Percentiles rank a stretch among this genome's conserved stretches.
Conservation (phyloP, 2,797 vertebrate genomes). For the Helarctos malayanus region DNA sequence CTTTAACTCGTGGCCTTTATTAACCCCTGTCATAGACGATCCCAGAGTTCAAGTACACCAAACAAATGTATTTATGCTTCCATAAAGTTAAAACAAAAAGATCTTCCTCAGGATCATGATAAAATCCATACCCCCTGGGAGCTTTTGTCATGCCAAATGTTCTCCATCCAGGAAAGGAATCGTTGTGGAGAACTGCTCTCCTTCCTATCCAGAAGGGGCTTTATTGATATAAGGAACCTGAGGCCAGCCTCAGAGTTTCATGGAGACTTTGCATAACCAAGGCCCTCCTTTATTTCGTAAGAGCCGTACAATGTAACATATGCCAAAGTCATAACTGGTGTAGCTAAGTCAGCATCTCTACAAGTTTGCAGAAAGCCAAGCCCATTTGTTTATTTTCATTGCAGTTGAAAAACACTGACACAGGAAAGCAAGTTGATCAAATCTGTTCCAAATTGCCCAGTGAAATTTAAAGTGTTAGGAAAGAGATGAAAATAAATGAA, state of each 20-base stretch:
- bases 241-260: not conserved
- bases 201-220: not conserved
- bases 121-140: not conserved
- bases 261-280: slow-evolving; percentile 26
- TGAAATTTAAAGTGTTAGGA: slow-evolving; percentile 72
- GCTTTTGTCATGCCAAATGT: not conserved
- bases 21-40: not conserved
- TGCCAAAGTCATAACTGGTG: not conserved
- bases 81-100: slow-evolving; percentile 25
- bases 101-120: not conserved
- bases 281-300: slow-evolving; percentile 9
- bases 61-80: slow-evolving; percentile 31
- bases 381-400: slow-evolving; percentile 78
- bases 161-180: not conserved
- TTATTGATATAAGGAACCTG: not conserved
- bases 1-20: slow-evolving; percentile 17
- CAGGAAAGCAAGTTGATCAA: slow-evolving; percentile 72
- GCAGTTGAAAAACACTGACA: slow-evolving; percentile 68
- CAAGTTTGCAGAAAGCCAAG: slow-evolving; percentile 65
- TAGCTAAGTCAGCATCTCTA: slow-evolving; percentile 55
- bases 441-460: slow-evolving; percentile 61
- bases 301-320: not conserved
- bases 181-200: not conserved
- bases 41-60: not conserved
- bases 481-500: slow-evolving; percentile 69